Evolutionary conservation across 2,888 invertebrate species (phyloP).

Genomic region (Phaonia tiefii): DNA sequence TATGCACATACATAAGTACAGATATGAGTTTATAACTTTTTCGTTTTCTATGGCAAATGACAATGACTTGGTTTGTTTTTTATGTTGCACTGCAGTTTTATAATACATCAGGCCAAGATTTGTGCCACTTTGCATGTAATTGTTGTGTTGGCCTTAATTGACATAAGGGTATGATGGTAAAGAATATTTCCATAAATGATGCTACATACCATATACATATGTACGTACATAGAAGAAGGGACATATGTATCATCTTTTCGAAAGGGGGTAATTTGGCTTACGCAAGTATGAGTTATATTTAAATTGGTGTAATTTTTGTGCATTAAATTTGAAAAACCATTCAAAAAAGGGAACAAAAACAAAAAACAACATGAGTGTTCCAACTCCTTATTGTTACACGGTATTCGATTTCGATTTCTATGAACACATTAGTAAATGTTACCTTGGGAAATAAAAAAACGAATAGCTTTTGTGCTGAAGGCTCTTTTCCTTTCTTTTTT

Average conservation of each 20-base stretch:
- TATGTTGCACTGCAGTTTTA: neutral
- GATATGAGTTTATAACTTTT: neutral
- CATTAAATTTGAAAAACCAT: too few relatives aligned
- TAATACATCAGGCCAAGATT: constrained; percentile 16
- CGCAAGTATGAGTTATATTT: neutral
- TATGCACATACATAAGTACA: too few relatives aligned
- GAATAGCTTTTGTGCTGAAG: too few relatives aligned
- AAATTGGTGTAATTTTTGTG: neutral
- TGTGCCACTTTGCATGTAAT: constrained; percentile 12
- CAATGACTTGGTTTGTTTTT: constrained; percentile 45
- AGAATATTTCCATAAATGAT: constrained; percentile 1
- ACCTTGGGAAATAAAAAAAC: too few relatives aligned
- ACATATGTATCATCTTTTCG: too few relatives aligned
- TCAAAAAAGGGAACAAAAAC: too few relatives aligned
- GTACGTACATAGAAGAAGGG: too few relatives aligned
- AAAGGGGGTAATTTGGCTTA: neutral
- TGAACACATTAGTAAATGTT: too few relatives aligned
- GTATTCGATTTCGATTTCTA: too few relatives aligned
- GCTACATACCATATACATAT: neutral
- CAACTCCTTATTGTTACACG: too few relatives aligned
- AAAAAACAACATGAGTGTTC: too few relatives aligned
- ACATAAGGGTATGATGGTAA: constrained; percentile 13
- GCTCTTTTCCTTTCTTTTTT: too few relatives aligned
- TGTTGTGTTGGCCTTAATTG: constrained; percentile 33
- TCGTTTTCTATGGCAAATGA: constrained; percentile 30